Percentiles rank a stretch among this genome's conserved stretches.
Evolutionary conservation across 2,888 invertebrate genomes (phyloP).

Genomic region (Brachyopa scutellaris): DNA sequence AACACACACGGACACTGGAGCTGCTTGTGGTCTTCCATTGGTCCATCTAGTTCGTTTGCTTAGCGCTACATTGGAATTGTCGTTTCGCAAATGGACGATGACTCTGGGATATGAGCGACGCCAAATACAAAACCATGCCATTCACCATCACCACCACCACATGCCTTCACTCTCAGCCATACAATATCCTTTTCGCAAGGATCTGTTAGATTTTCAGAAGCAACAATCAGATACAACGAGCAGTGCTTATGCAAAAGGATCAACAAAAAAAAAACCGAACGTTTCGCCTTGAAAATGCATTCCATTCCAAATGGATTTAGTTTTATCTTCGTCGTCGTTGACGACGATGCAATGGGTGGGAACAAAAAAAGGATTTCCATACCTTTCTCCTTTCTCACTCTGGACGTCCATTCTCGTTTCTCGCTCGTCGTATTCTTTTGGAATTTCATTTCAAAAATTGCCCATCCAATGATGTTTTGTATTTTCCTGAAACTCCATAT

Average conservation of each 20-base stretch:
- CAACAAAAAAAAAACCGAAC: not conserved
- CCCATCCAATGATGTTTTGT: slow-evolving; percentile 53
- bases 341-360: not conserved
- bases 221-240: slow-evolving; percentile 47
- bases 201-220: slow-evolving; percentile 36
- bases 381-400: slow-evolving; percentile 12
- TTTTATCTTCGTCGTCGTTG: slow-evolving; percentile 14
- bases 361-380: slow-evolving; percentile 26
- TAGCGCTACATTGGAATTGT: slow-evolving; percentile 62
- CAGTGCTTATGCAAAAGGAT: slow-evolving; percentile 8
- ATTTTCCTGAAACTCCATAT: slow-evolving; percentile 26
- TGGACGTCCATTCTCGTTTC: slow-evolving; percentile 10
- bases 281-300: slow-evolving; percentile 54
- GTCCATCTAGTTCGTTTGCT: slow-evolving; percentile 53
- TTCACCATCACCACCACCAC: not conserved
- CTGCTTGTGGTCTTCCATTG: slow-evolving; percentile 36
- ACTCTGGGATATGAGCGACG: slow-evolving; percentile 43
- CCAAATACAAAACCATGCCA: slow-evolving; percentile 43
- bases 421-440: slow-evolving; percentile 23
- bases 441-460: slow-evolving; percentile 55
- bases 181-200: slow-evolving; percentile 18
- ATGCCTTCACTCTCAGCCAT: not conserved
- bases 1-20: slow-evolving; percentile 12
- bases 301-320: slow-evolving; percentile 59
- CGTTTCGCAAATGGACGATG: slow-evolving; percentile 49